Conservation (phyloP, 2,797 vertebrate genomes). For the Rhyacichthys aspro region DNA sequence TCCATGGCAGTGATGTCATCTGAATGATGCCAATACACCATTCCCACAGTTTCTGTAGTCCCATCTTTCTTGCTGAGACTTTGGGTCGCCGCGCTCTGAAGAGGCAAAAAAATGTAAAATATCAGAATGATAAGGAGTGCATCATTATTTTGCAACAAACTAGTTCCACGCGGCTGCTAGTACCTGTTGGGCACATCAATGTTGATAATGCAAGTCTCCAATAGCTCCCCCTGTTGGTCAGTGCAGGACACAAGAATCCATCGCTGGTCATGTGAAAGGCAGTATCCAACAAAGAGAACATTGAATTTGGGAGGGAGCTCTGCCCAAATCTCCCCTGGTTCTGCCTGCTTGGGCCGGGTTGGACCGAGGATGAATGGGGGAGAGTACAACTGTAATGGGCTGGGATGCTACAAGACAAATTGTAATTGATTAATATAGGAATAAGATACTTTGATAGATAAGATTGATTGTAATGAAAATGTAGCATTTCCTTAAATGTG, state of each 20-base stretch:
- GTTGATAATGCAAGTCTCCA: conserved; percentile 95
- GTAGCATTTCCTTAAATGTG: background rate
- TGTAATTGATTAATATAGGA: background rate
- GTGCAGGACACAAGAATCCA: conserved; percentile 98
- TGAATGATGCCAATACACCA: conserved; percentile 96
- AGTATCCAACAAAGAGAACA: conserved; percentile 95
- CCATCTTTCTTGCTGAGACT: conserved; percentile 92
- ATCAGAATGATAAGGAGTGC: too few species aligned
- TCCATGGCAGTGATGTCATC: conserved; percentile 97
- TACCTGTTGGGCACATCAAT: conserved; percentile 96
- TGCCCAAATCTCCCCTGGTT: conserved; percentile 90
- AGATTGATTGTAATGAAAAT: background rate
- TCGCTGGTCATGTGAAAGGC: conserved; percentile 96
- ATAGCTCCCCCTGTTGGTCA: conserved; percentile 92
- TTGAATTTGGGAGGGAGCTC: conserved; percentile 92
- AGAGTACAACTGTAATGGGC: conserved; percentile 89
- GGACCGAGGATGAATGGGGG: conserved; percentile 93
- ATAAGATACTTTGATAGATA: too few species aligned
- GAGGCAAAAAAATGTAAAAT: background rate
- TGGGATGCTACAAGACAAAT: conserved; percentile 82
- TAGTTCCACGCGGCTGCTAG: too few species aligned
- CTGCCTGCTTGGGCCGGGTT: conserved; percentile 90
- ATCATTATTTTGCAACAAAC: background rate
- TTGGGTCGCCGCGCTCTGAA: conserved; percentile 90
- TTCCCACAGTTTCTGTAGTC: conserved; percentile 96